Percentiles rank a stretch among this genome's conserved stretches.
These are phyloP conservation scores for Strix aluco DNA, from an alignment of 2,113 vertebrate genomes.

Conservation along the genomic window DNA sequence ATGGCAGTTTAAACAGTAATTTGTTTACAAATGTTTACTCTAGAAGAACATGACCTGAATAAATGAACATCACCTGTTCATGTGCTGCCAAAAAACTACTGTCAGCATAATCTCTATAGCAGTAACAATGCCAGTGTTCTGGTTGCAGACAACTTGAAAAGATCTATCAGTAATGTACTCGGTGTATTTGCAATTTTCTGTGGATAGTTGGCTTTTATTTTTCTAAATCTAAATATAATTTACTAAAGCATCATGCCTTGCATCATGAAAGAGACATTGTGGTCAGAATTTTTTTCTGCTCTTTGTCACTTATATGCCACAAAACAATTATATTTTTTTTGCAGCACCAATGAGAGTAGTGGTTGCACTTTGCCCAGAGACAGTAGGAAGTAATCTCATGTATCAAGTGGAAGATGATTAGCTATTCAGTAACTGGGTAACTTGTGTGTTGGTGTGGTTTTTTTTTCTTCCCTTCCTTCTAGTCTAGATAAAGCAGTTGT, in stretches of 20 bases:
- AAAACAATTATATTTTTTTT: not conserved
- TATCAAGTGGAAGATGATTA: not conserved
- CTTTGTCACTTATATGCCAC: not conserved
- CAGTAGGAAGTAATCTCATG: not conserved
- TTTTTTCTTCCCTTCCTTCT: not conserved
- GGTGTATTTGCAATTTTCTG: not conserved
- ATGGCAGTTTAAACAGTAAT: not conserved
- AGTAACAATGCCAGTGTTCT: not conserved
- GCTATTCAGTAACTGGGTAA: not conserved
- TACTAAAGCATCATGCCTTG: not conserved
- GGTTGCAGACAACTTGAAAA: not conserved
- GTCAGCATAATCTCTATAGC: not conserved
- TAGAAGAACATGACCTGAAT: not conserved
- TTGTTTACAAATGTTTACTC: not conserved
- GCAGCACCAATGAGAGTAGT: not conserved
- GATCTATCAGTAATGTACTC: not conserved
- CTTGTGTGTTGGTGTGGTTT: not conserved
- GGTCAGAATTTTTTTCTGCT: not conserved
- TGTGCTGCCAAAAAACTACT: not conserved
- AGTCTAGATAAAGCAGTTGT: not conserved
- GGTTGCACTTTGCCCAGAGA: not conserved
- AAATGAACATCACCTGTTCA: not conserved
- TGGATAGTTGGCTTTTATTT: not conserved
- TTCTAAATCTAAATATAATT: not conserved
- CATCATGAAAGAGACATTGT: not conserved